Evolutionary conservation across 2,888 invertebrate genomes (phyloP).

Genomic region (Mycalesis mineus): DNA sequence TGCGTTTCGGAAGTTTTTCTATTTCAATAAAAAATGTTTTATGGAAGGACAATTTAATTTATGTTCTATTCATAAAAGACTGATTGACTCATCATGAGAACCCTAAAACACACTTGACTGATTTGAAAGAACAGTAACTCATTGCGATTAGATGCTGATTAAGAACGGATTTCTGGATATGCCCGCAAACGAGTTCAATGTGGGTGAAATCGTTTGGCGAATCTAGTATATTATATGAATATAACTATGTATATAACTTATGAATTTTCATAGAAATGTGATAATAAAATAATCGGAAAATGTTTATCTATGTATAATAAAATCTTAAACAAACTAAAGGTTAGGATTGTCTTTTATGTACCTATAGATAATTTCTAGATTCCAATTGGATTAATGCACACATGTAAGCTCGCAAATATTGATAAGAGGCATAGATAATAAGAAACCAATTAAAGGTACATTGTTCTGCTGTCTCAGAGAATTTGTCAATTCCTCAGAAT

Average conservation of each 20-base stretch:
- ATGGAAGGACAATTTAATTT: not conserved
- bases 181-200: no score
- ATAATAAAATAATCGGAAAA: not conserved
- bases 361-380: conserved; percentile 16
- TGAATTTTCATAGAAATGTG: no score
- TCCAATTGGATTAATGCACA: conserved; percentile 1
- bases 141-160: no score
- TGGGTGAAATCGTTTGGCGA: no score
- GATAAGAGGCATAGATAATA: conserved; percentile 42
- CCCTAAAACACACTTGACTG: no score
- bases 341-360: not conserved
- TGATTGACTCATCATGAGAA: no score
- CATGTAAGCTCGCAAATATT: conserved; percentile 18
- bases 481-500: conserved; percentile 70
- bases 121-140: no score
- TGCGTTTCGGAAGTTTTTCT: conserved; percentile 42
- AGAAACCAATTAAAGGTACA: conserved; percentile 54
- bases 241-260: no score
- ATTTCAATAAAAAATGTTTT: not conserved
- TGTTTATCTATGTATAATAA: not conserved
- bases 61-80: no score
- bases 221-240: no score
- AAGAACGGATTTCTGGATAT: no score
- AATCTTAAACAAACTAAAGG: not conserved
- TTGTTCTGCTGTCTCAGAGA: conserved; percentile 42